Evolutionary conservation across 2,797 vertebrate genomes (phyloP), one percentile per base, ranked within the genome.

Genomic region (Enteromius argenteus): DNA sequence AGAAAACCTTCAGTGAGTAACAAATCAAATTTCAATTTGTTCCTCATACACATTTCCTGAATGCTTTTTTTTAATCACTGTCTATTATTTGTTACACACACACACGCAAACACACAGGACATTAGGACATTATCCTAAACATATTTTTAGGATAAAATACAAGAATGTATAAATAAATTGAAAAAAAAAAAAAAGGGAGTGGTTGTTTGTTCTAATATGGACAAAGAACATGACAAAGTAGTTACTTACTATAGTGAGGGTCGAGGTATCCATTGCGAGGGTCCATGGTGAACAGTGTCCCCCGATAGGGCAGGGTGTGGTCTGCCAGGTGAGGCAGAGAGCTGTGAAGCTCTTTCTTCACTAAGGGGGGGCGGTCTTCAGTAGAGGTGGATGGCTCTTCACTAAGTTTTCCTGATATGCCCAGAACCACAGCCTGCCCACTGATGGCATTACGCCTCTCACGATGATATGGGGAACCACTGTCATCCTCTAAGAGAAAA

Each of bases 351-450:
- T 99, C 98, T 93, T 99, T 99, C 94, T 99, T 99, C 91, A 99
- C 97, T 93, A 97, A 88, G 39, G 97, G 96, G 89, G 97, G 95
- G 81, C 96, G 96, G 92, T 99, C 98, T 46, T 99, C 98, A 0
- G 96, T 97, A 79, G 98, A 99, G 15, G 97, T 99, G 83, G 97
- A 98, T 79, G 97, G 97, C 91, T 99, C 97, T 91, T 99, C 97
- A 17, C 91, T 97, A 89, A 97, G 93, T 91, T 96, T 98, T 90
- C 95, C 81, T 83, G 96, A 92, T 88, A 92, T 93, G 42, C 94
- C 93, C 53, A 94, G 92, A 83, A 90, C 85, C 2, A 94, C 94
- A 66, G 95, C 95, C 93, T 97, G 97, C 93, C 97, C 96, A 89
- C 96, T 94, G 92, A 99, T 95, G 15, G 97, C 96, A 88, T 97